phyloP scores from a whole-genome alignment of 2,113 vertebrate genomes.

The Melanostigma gelatinosum region DNA sequence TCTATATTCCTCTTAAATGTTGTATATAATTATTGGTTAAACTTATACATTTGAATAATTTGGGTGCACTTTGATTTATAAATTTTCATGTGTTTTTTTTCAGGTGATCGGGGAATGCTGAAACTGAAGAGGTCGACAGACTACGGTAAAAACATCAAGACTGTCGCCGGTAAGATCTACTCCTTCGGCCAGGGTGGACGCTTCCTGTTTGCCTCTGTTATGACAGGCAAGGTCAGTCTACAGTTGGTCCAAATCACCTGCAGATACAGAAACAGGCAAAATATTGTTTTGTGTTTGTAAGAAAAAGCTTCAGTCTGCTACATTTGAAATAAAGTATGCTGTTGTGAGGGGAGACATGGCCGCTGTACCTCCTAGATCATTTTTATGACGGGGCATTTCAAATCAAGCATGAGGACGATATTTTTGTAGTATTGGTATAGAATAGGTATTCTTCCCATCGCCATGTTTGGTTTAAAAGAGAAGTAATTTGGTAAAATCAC shows the following conservation, averaged over 20 bases:
- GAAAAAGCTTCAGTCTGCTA: background rate
- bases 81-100: constrained; percentile 17
- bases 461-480: background rate
- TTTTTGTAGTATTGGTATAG: background rate
- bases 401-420: background rate
- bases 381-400: background rate
- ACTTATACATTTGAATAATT: background rate
- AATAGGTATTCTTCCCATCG: background rate
- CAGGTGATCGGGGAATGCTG: constrained; percentile 87
- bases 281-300: background rate
- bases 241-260: background rate
- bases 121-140: constrained; percentile 87
- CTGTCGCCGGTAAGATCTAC: constrained; percentile 87
- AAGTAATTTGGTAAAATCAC: background rate
- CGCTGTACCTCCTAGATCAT: background rate
- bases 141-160: constrained; percentile 86
- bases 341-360: background rate
- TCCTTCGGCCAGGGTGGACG: constrained; percentile 92
- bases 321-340: background rate
- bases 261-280: constrained; percentile 3
- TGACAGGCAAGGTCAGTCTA: constrained; percentile 87
- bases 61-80: background rate
- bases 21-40: background rate
- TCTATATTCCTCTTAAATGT: background rate
- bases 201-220: constrained; percentile 94